Conservation (phyloP, 2,113 vertebrate genomes). For the Cygnus buccinator region DNA sequence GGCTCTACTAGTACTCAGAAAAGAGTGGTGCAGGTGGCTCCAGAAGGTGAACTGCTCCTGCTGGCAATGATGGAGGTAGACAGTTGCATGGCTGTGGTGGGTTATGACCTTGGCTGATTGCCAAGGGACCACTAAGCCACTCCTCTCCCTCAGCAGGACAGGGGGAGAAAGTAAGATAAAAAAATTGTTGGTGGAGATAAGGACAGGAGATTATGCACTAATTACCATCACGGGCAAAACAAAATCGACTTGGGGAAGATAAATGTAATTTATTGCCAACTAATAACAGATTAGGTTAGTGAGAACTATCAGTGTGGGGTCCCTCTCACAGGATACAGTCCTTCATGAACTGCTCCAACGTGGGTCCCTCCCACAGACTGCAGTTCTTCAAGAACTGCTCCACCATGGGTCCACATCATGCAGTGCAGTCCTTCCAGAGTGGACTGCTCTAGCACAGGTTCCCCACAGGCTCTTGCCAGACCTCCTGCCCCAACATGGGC, state of each 20-base stretch:
- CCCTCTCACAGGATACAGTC: background rate
- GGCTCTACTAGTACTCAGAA: background rate
- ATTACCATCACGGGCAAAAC: background rate
- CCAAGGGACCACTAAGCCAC: background rate
- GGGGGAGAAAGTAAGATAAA: background rate
- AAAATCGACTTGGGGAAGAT: background rate
- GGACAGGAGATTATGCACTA: background rate
- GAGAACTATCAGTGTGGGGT: background rate
- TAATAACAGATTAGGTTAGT: background rate
- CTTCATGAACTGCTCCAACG: background rate
- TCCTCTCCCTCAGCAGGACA: background rate
- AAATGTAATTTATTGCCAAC: background rate
- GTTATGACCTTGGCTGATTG: background rate
- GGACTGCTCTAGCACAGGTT: background rate
- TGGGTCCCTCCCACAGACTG: background rate
- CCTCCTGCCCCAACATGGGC: background rate
- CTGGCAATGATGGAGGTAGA: background rate
- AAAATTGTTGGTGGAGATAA: background rate
- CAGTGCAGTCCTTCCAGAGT: background rate
- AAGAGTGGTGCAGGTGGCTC: background rate
- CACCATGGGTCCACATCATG: background rate
- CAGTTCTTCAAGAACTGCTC: background rate
- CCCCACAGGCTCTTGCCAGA: background rate
- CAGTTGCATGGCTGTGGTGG: background rate
- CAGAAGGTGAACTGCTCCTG: background rate